Conservation (phyloP, 2,888 invertebrate species). For the Caprella mutica region DNA sequence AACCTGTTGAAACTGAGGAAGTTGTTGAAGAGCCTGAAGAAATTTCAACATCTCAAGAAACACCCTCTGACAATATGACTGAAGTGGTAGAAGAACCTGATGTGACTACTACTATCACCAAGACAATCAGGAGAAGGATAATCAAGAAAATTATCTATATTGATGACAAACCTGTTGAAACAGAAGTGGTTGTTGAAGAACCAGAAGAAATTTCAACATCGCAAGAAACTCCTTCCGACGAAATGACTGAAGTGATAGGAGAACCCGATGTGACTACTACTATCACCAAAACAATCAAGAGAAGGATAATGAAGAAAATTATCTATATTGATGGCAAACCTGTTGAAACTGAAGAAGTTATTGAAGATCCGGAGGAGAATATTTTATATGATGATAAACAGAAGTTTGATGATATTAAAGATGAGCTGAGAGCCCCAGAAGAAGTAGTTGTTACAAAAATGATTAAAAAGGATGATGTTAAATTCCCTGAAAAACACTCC, state of each 20-base stretch:
- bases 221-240: too few relatives aligned
- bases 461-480: constrained; percentile 11
- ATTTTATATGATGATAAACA: neutral
- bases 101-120: neutral
- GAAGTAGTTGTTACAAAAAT: constrained; percentile 10
- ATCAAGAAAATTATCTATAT: constrained; percentile 10
- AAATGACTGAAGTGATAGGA: neutral
- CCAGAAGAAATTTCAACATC: neutral
- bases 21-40: constrained; percentile 10
- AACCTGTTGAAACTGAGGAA: constrained; percentile 14
- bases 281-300: constrained; percentile 8
- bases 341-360: constrained; percentile 10
- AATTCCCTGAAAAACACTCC: constrained; percentile 7
- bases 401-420: neutral
- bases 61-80: neutral
- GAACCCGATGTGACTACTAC: constrained; percentile 13
- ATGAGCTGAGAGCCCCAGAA: neutral
- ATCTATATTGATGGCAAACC: constrained; percentile 9
- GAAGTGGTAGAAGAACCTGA: constrained; percentile 1
- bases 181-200: neutral
- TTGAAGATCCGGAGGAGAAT: constrained; percentile 11
- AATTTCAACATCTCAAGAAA: neutral
- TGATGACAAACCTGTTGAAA: neutral
- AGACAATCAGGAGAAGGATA: constrained; percentile 1
- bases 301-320: constrained; percentile 16